Percentiles rank a stretch among this genome's conserved stretches.
Evolutionary conservation across 2,113 vertebrate genomes (phyloP).

Genomic region (Phrynosoma platyrhinos): DNA sequence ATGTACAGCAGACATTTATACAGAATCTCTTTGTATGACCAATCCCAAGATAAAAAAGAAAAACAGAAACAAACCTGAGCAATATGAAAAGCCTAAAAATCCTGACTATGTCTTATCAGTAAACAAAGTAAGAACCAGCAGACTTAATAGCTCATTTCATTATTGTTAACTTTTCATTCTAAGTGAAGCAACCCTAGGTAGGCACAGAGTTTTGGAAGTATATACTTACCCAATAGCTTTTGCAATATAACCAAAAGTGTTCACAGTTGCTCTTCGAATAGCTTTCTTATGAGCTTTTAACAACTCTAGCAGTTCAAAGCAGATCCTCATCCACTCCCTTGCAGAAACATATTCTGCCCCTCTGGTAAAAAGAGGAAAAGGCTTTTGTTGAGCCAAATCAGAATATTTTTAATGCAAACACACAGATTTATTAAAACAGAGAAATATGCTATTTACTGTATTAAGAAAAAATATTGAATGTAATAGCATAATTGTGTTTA

Average conservation of each 20-base stretch:
- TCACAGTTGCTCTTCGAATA: conserved; percentile 97
- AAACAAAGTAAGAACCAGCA: neutral
- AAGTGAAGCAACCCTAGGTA: neutral
- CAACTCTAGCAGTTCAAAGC: conserved; percentile 96
- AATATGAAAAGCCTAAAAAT: neutral
- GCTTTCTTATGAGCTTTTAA: conserved; percentile 99
- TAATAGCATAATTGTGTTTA: neutral
- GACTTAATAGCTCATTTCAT: neutral
- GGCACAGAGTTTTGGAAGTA: neutral
- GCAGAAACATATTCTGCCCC: conserved; percentile 99
- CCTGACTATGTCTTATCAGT: neutral
- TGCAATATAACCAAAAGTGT: conserved; percentile 98
- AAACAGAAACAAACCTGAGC: neutral
- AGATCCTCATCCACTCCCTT: conserved; percentile 99
- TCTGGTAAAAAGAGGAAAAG: conserved; percentile 72
- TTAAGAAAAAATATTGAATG: neutral
- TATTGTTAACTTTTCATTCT: neutral
- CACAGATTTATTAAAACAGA: neutral
- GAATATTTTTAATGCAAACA: neutral
- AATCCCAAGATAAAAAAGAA: neutral
- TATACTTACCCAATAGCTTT: conserved; percentile 95
- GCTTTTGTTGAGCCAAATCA: neutral
- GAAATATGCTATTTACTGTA: neutral
- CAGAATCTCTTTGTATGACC: neutral
- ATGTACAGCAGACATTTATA: too few species aligned